phyloP scores from a whole-genome alignment of 2,888 invertebrate species.

The Nomada goodeniana region DNA sequence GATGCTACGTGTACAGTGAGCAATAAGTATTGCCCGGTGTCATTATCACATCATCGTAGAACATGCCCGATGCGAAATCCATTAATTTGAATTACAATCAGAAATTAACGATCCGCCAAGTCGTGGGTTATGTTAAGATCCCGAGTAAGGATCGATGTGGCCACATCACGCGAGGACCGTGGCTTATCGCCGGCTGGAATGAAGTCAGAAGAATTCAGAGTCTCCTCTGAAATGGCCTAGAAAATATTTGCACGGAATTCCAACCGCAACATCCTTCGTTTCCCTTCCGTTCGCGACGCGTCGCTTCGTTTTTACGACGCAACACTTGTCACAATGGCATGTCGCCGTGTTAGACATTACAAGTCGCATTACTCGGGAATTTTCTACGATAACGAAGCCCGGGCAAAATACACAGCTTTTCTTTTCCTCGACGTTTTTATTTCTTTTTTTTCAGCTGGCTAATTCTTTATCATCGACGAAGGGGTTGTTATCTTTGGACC shows the following conservation, averaged over 20 bases:
- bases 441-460: not conserved
- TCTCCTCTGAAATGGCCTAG: constrained; percentile 44
- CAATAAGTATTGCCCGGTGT: not conserved
- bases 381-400: constrained; percentile 40
- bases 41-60: not conserved
- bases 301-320: constrained; percentile 32
- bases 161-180: constrained; percentile 59
- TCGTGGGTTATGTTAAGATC: constrained; percentile 18
- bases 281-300: constrained; percentile 26
- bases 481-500: not conserved
- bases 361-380: constrained; percentile 50
- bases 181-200: constrained; percentile 61
- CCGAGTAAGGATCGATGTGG: constrained; percentile 40
- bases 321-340: constrained; percentile 25
- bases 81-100: constrained; percentile 48
- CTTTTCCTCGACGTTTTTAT: not conserved
- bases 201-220: constrained; percentile 54
- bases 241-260: constrained; percentile 51
- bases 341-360: constrained; percentile 42
- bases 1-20: constrained; percentile 1
- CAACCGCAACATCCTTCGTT: constrained; percentile 32
- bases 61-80: constrained; percentile 4
- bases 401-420: constrained; percentile 4
- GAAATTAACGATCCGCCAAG: constrained; percentile 46
- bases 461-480: not conserved